These are phyloP conservation scores for Drosophila lacteicornis DNA, from an alignment of 1,140 invertebrate genomes.

Conservation along the genomic window DNA sequence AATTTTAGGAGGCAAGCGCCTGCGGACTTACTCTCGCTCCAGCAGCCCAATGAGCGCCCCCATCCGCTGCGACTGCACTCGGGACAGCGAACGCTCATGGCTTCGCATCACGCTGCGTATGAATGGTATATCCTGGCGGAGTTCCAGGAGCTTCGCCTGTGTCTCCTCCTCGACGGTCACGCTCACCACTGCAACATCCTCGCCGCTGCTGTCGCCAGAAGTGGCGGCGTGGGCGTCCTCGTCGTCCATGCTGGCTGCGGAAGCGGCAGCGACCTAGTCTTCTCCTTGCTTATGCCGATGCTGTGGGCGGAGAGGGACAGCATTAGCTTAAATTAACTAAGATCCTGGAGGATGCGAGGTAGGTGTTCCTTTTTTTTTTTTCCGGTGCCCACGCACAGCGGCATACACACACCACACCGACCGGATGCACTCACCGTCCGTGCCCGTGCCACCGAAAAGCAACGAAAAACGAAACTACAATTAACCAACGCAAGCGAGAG, in stretches of 20 bases:
- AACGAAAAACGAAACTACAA: not conserved
- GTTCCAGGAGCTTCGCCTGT: constrained; percentile 16
- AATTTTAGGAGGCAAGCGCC: too few relatives aligned
- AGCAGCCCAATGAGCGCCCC: constrained; percentile 29
- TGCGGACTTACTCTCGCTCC: constrained; percentile 47
- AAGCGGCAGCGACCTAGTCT: too few relatives aligned
- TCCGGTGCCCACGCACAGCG: not conserved
- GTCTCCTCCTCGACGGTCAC: not conserved
- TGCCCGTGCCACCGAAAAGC: not conserved
- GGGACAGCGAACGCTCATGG: constrained; percentile 15
- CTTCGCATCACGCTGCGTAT: constrained; percentile 29
- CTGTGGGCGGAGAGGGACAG: not conserved
- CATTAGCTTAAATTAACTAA: not conserved
- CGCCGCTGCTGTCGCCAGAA: not conserved
- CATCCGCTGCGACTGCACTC: constrained; percentile 30
- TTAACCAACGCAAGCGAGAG: not conserved
- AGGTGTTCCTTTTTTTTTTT: too few relatives aligned
- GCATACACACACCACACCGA: not conserved
- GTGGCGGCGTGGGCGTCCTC: too few relatives aligned
- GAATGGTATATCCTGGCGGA: constrained; percentile 44
- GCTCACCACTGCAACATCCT: not conserved
- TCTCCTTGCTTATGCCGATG: not conserved
- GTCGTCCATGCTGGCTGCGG: too few relatives aligned
- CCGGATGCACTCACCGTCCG: constrained; percentile 2
- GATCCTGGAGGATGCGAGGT: not conserved